phyloP scores from a whole-genome alignment of 1,140 invertebrate genomes.

The Drosophila melanogaster region Release_6_plus_ISO1_MT NT_033779.5:668501-669000 shows the following conservation, averaged over 20 bases:
- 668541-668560: conserved; percentile 40
- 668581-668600: conserved; percentile 8
- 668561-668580: conserved; percentile 21
- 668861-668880: conserved; percentile 59
- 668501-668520: conserved; percentile 33
- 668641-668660: conserved; percentile 53
- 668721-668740: conserved; percentile 51
- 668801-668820: conserved; percentile 75
- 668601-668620: conserved; percentile 14
- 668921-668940: conserved; percentile 64
- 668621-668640: conserved; percentile 32
- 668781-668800: conserved; percentile 82
- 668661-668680: conserved; percentile 56
- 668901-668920: conserved; percentile 52
- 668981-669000: conserved; percentile 9
- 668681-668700: conserved; percentile 69
- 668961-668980: conserved; percentile 36
- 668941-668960: conserved; percentile 21
- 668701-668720: conserved; percentile 20
- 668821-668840: conserved; percentile 82
- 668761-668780: conserved; percentile 82
- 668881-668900: conserved; percentile 73
- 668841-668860: conserved; percentile 61
- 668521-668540: conserved; percentile 24
- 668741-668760: conserved; percentile 81